Evolutionary conservation across 2,888 invertebrate species (phyloP).

Genomic region (Fragum whitleyi): DNA sequence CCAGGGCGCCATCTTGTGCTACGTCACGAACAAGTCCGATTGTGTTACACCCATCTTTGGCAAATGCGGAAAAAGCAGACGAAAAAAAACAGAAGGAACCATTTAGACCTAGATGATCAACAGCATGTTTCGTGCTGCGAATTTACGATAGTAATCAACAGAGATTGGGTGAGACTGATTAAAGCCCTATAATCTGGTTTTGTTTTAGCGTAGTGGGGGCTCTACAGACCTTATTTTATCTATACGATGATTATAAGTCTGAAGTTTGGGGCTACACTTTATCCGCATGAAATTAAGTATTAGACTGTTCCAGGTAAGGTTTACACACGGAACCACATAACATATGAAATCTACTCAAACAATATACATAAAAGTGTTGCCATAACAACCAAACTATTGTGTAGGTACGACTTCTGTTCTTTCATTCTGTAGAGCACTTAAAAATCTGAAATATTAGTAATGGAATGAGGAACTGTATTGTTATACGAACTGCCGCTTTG

Average conservation of each 20-base stretch:
- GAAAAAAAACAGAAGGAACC: conserved; percentile 55
- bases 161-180: conserved; percentile 13
- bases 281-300: not conserved
- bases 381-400: conserved; percentile 42
- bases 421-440: conserved; percentile 1
- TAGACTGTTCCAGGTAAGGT: not conserved
- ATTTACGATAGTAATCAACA: not conserved
- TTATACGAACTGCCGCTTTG: not conserved
- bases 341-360: conserved; percentile 22
- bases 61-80: conserved; percentile 65
- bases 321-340: not conserved
- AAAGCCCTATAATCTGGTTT: conserved; percentile 1
- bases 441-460: not conserved
- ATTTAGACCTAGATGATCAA: conserved; percentile 36
- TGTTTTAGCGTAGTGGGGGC: conserved; percentile 6
- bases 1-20: conserved; percentile 62
- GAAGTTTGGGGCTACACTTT: conserved; percentile 14
- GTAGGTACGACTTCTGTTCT: conserved; percentile 16
- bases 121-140: conserved; percentile 8
- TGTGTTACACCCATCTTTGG: conserved; percentile 83
- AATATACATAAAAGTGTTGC: conserved; percentile 55
- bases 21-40: conserved; percentile 71
- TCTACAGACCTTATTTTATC: conserved; percentile 4
- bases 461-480: conserved; percentile 12
- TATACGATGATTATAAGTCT: not conserved